These are phyloP conservation scores for Sebastolobus altivelis DNA, from an alignment of 2,797 vertebrate species.

Conservation along the genomic window DNA sequence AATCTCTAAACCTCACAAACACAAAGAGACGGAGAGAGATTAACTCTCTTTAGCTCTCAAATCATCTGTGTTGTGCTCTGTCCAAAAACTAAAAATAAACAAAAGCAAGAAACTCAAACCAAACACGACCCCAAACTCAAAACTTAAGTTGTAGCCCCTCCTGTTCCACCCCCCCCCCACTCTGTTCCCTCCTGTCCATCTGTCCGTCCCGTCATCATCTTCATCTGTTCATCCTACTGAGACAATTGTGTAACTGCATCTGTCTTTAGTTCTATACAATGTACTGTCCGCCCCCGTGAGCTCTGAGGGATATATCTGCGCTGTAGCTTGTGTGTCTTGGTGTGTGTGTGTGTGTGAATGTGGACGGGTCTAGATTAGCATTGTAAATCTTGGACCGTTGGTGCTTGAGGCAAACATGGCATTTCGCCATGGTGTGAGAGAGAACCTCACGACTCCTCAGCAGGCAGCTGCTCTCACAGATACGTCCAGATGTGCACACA, in stretches of 20 bases:
- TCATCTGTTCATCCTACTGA: slow-evolving; percentile 48
- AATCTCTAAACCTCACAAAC: slow-evolving; percentile 38
- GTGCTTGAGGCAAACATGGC: slow-evolving; percentile 34
- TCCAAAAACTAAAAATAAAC: slow-evolving; percentile 38
- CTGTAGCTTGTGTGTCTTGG: slow-evolving; percentile 14
- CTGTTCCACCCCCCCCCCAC: not conserved
- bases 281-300: not conserved
- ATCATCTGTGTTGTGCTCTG: slow-evolving; percentile 32
- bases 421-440: slow-evolving; percentile 27
- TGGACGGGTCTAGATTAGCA: slow-evolving; percentile 49
- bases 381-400: slow-evolving; percentile 57
- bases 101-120: slow-evolving; percentile 35
- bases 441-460: slow-evolving; percentile 23
- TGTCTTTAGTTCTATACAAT: slow-evolving; percentile 13
- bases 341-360: slow-evolving; percentile 2
- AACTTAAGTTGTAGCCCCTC: slow-evolving; percentile 40
- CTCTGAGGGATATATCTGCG: slow-evolving; percentile 6
- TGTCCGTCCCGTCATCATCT: slow-evolving; percentile 45
- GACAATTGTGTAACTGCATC: slow-evolving; percentile 18
- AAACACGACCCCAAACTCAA: slow-evolving; percentile 30
- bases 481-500: slow-evolving; percentile 48
- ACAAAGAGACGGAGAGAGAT: slow-evolving; percentile 43
- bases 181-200: slow-evolving; percentile 52
- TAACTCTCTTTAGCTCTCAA: slow-evolving; percentile 38
- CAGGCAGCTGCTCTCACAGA: slow-evolving; percentile 23